Evolutionary conservation across 2,888 invertebrate genomes (phyloP).

Genomic region (Fissipunctia ypsillon): DNA sequence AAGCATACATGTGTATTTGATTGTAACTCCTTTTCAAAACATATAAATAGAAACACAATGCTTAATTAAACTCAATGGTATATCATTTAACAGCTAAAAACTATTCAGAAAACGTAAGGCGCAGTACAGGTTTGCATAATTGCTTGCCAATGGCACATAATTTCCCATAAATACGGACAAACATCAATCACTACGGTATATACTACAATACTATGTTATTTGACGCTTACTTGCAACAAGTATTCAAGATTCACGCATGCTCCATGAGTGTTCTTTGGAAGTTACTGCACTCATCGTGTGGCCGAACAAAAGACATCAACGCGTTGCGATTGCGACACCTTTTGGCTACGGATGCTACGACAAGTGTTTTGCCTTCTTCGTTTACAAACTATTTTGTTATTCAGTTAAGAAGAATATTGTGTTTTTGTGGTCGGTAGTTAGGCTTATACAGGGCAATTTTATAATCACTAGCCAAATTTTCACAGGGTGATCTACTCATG

Average conservation of each 20-base stretch:
- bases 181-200: conserved; percentile 12
- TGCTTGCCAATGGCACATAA: conserved; percentile 24
- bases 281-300: conserved; percentile 20
- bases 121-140: conserved; percentile 40
- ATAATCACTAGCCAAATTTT: too few species aligned
- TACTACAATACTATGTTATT: conserved; percentile 27
- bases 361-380: conserved; percentile 6
- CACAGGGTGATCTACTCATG: too few species aligned
- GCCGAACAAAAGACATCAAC: conserved; percentile 75
- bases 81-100: conserved; percentile 25
- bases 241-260: conserved; percentile 16
- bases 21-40: background rate
- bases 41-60: conserved; percentile 3
- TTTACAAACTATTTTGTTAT: conserved; percentile 13
- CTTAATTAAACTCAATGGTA: conserved; percentile 12
- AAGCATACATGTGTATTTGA: background rate
- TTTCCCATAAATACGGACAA: background rate
- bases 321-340: conserved; percentile 52
- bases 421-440: background rate
- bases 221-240: conserved; percentile 33
- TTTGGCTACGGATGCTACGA: background rate
- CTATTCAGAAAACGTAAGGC: conserved; percentile 36
- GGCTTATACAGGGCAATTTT: too few species aligned
- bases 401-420: background rate
- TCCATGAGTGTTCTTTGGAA: conserved; percentile 13